phyloP scores from a whole-genome alignment of 37 sponge, comb jelly and placozoan genomes.

The Diacarnus erythraeanus region DNA sequence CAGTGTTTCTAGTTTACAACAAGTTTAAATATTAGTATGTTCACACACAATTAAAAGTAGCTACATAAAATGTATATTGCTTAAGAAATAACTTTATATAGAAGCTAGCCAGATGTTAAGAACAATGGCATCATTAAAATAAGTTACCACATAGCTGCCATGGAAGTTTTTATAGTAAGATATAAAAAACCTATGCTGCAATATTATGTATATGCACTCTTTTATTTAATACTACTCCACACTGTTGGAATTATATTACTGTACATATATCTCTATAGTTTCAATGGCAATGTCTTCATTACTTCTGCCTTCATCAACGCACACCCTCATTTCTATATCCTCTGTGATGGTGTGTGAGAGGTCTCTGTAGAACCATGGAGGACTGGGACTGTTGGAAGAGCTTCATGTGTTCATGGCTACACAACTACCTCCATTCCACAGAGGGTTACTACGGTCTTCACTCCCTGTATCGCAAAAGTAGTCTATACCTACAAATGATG shows the following conservation, averaged over 20 bases:
- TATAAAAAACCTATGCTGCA: no score
- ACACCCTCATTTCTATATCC: slow-evolving; percentile 43
- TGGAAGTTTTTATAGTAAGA: no score
- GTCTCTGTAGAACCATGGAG: slow-evolving; percentile 43
- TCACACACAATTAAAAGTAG: no score
- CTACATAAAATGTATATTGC: no score
- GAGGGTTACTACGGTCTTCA: slow-evolving; percentile 6
- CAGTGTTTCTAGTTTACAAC: no score
- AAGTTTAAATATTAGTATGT: no score
- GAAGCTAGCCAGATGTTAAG: no score
- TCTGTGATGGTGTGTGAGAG: neutral
- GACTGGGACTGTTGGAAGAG: neutral
- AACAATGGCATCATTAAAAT: no score
- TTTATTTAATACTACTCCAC: no score
- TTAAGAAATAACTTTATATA: no score
- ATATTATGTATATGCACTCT: no score
- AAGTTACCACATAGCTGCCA: no score
- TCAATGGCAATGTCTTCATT: slow-evolving; percentile 16
- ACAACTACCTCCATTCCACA: slow-evolving; percentile 57
- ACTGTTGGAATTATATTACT: neutral
- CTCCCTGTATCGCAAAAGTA: slow-evolving; percentile 17
- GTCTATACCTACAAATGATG: slow-evolving; percentile 22
- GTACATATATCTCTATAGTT: slow-evolving; percentile 25
- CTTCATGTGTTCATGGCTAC: slow-evolving; percentile 1
- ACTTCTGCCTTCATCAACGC: slow-evolving; percentile 12